Evolutionary conservation across 92 coral and sea anemone species (phyloP), one percentile per base, ranked within the genome.

Genomic region (Parazoanthus darwini): DNA sequence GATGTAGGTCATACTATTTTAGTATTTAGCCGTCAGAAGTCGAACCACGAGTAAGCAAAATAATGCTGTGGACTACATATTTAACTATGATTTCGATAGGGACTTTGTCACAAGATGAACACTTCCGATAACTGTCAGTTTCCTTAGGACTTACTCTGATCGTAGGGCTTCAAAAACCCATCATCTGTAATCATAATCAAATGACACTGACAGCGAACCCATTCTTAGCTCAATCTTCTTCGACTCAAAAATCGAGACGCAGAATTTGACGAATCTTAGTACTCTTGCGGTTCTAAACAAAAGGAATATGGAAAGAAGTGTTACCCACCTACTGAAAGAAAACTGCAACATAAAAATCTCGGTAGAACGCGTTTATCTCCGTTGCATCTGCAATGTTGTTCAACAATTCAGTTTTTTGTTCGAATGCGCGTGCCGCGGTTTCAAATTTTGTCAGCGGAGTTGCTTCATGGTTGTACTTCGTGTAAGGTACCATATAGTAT

Each of bases 361-460:
- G 54, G 6, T 33, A 51, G 56, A 2, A n/a, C 2, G 83, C 13
- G 10, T 29, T 79, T 13, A 79, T 51, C 67, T 7, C 65, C 82
- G 26, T 25, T 13, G 51, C 83, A 48, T 79, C 16, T 25, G 22
- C 13, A 39, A 79, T 48, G n/a, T 39, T 36, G 7, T 76, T 42
- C 51, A 78, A 23, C 81, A 46, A 79, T 78, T 50, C 68, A 79
- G 7, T 79, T 79, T 79, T 10, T 79, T 6, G 18, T 79, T 22
- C 22, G 39, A 8, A 9, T 35, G 67, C 43, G 83, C 42, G 67
- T 25, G 83, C 83, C 67, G 70, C 83, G 68, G 35, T 79, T 43
- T 58, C 51, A 48, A 13, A 79, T 29, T 4, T 26, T 79, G 67
- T n/a, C 83, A 79, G 83, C 83, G 83, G 83, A 51, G 3, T 25